Base-by-base conservation (phyloP, 2,797 vertebrate species). In the Myotis myotis region DNA sequence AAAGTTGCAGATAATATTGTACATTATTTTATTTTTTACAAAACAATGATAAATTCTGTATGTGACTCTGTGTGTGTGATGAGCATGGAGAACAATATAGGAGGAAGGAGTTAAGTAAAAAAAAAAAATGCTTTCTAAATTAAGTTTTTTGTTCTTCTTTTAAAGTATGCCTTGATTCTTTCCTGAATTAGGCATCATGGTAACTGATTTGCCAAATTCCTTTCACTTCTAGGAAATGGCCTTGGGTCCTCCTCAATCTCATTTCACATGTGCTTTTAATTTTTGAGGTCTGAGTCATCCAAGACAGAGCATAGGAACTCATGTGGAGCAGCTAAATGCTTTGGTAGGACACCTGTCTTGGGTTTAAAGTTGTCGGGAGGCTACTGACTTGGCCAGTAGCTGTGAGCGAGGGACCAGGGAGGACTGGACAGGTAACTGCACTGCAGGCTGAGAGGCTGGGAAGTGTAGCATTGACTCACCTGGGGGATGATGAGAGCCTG, bases 151-250 rank as follows among this genome's bases (percentile, higher is more conserved):
- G 33, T 51, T 83, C 22, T 11, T 62, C 0, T 12, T 62, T 66
- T 71, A 72, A 10, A 86, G 20, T 51, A 17, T 74, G 38, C 33
- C 71, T 82, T 84, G 41, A 81, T 44, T 91, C n/a, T 95, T 86
- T 80, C 72, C 83, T 68, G 36, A 76, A 91, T 87, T 72, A 91
- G 53, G 30, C 25, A 71, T 89, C 53, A 57, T 22, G 23, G 72
- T 91, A 55, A 80, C 13, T 72, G 76, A 87, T 87, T 85, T 93
- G 71, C 47, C 41, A 87, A 41, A 62, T 89, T 93, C 47, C 78
- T 92, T 92, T 95, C 19, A 51, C 75, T 91, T 87, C 16, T 89
- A 82, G 68, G 83, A 94, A 71, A 70, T 66, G 78, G 57, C 47
- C 70, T 49, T 51, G 68, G 44, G 17, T 53, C 41, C 72, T 90